Conservation (phyloP, 2,888 invertebrate species). For the Sinopyrophorus schimmeli region DNA sequence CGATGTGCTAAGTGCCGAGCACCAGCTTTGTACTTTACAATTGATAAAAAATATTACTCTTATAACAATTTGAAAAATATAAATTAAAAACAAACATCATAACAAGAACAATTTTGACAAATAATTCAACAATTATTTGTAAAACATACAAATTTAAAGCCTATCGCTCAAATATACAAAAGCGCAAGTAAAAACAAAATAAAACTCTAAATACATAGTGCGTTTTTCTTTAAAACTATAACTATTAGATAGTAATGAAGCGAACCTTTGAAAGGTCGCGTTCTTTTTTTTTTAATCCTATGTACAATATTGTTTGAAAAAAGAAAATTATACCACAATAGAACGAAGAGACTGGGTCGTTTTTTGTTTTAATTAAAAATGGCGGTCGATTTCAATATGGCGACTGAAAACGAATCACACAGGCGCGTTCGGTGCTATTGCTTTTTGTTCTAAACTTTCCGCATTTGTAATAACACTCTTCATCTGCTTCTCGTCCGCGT, state of each 20-base stretch:
- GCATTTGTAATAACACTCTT: slow-evolving; percentile 32
- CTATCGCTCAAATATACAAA: slow-evolving; percentile 37
- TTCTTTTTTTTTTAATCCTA: slow-evolving; percentile 5
- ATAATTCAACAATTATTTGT: slow-evolving; percentile 35
- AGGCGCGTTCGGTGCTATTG: slow-evolving; percentile 36
- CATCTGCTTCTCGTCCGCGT: slow-evolving; percentile 16
- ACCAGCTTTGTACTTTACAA: slow-evolving; percentile 50
- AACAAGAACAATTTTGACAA: slow-evolving; percentile 53
- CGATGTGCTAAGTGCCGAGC: slow-evolving; percentile 29
- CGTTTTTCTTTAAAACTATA: slow-evolving; percentile 21
- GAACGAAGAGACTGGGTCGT: slow-evolving; percentile 1
- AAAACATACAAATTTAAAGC: slow-evolving; percentile 29
- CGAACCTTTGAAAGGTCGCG: slow-evolving; percentile 19
- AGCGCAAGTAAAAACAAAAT: slow-evolving; percentile 30
- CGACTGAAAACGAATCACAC: slow-evolving; percentile 31
- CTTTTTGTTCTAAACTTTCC: slow-evolving; percentile 31
- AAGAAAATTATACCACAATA: slow-evolving; percentile 13
- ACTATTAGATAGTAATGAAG: slow-evolving; percentile 26
- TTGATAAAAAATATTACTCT: slow-evolving; percentile 48
- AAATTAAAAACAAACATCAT: slow-evolving; percentile 50
- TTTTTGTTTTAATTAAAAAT: slow-evolving; percentile 20
- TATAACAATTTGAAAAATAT: slow-evolving; percentile 45
- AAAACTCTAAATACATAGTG: slow-evolving; percentile 26
- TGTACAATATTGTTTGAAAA: slow-evolving; percentile 8
- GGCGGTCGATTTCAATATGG: slow-evolving; percentile 19